A percentile compares a stretch with the other conserved stretches of the same genome.
Evolutionary conservation across 2,888 invertebrate species (phyloP).

Genomic region (Cryptus armator): DNA sequence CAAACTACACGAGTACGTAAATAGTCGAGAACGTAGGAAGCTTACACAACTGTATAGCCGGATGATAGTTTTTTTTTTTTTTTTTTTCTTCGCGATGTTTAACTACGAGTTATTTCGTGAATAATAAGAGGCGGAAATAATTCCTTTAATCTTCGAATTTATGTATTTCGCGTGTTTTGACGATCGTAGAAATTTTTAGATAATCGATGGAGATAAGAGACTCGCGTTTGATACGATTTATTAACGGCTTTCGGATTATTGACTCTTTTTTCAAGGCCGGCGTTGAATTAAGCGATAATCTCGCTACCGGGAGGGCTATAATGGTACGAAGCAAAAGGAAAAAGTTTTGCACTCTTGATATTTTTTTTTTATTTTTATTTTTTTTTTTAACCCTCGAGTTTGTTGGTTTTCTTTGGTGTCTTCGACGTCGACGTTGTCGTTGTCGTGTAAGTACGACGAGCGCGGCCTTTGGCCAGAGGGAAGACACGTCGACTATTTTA

Average conservation of each 20-base stretch:
- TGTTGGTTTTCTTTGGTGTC: conserved; percentile 61
- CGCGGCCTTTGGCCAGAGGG: conserved; percentile 69
- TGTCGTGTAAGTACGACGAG: conserved; percentile 34
- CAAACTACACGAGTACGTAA: conserved; percentile 69
- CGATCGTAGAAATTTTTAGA: background rate
- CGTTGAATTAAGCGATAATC: conserved; percentile 29
- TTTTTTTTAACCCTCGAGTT: conserved; percentile 22
- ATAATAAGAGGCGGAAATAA: background rate
- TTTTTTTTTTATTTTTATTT: conserved; percentile 14
- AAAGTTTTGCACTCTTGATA: background rate
- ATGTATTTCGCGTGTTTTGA: too few relatives aligned
- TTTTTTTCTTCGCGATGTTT: background rate
- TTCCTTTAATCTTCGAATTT: too few relatives aligned
- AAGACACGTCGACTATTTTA: conserved; percentile 82
- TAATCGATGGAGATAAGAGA: background rate
- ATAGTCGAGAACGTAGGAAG: conserved; percentile 57
- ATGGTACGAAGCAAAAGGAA: conserved; percentile 8
- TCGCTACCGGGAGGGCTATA: background rate
- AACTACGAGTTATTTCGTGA: conserved; percentile 1
- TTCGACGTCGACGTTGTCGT: conserved; percentile 46
- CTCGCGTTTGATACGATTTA: background rate
- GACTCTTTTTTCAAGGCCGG: conserved; percentile 41
- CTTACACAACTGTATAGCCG: conserved; percentile 15
- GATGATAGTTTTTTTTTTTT: conserved; percentile 17
- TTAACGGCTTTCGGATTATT: conserved; percentile 28